Percentiles rank a stretch among this genome's conserved stretches.
These are phyloP conservation scores for Ridgeia piscesae DNA, from an alignment of 1,140 invertebrate species.

Conservation along the genomic window DNA sequence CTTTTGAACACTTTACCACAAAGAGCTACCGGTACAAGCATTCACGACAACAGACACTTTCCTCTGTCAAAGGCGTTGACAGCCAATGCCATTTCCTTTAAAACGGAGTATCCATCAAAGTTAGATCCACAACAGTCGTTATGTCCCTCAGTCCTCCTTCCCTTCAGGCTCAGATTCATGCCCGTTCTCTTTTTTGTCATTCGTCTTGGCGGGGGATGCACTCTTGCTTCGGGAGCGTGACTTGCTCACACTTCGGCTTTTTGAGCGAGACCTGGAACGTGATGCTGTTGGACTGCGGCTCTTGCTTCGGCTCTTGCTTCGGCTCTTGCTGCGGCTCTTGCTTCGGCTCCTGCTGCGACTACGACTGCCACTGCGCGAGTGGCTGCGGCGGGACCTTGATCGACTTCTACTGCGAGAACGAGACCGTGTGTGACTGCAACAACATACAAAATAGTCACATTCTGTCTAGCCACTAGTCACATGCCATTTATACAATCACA, in stretches of 20 bases:
- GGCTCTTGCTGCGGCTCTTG: slow-evolving; percentile 17
- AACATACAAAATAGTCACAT: not conserved
- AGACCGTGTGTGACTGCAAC: not conserved
- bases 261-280: slow-evolving; percentile 8
- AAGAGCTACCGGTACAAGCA: not conserved
- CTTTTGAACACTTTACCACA: not conserved
- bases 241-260: slow-evolving; percentile 14
- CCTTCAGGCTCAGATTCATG: not conserved
- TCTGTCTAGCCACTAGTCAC: not conserved
- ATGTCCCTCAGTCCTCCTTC: not conserved
- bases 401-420: slow-evolving; percentile 13
- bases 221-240: slow-evolving; percentile 5
- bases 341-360: slow-evolving; percentile 4
- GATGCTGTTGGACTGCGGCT: not conserved
- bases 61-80: not conserved
- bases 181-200: not conserved
- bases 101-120: not conserved
- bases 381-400: not conserved
- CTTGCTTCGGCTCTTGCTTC: slow-evolving; percentile 12
- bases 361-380: slow-evolving; percentile 18
- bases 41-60: not conserved
- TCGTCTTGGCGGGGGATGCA: not conserved
- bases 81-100: not conserved
- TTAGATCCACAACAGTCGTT: not conserved
- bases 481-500: not conserved